phyloP scores from a whole-genome alignment of 2,888 invertebrate genomes.

The Stenichneumon culpator region DNA sequence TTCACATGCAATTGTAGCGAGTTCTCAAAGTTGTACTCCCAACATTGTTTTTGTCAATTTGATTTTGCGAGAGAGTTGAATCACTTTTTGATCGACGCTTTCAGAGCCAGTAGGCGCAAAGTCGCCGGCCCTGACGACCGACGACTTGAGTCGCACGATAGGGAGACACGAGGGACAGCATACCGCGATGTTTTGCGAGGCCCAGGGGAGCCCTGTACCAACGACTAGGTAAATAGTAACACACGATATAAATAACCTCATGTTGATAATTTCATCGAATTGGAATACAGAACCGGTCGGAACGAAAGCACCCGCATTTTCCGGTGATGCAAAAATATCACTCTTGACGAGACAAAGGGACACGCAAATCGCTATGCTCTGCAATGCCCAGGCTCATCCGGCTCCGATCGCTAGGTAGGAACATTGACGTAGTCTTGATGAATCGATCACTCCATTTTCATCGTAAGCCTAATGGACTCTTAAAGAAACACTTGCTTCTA shows the following conservation, averaged over 20 bases:
- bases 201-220: conserved; percentile 88
- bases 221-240: conserved; percentile 69
- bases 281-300: conserved; percentile 87
- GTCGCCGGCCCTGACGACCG: conserved; percentile 88
- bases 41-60: not conserved
- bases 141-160: conserved; percentile 87
- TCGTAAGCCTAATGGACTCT: conserved; percentile 1
- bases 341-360: conserved; percentile 79
- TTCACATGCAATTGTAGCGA: not conserved
- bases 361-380: conserved; percentile 83
- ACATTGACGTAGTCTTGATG: conserved; percentile 26
- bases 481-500: not conserved
- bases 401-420: conserved; percentile 85
- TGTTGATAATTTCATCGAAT: conserved; percentile 37
- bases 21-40: not conserved
- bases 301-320: conserved; percentile 87
- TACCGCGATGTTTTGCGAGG: conserved; percentile 89
- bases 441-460: not conserved
- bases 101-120: conserved; percentile 86
- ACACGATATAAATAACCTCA: conserved; percentile 2
- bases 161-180: conserved; percentile 86
- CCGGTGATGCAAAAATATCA: conserved; percentile 87
- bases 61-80: conserved; percentile 37
- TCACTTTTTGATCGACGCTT: conserved; percentile 71
- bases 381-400: conserved; percentile 86